Conservation (phyloP, 2,888 invertebrate species). For the Ecdyonurus torrentis region DNA sequence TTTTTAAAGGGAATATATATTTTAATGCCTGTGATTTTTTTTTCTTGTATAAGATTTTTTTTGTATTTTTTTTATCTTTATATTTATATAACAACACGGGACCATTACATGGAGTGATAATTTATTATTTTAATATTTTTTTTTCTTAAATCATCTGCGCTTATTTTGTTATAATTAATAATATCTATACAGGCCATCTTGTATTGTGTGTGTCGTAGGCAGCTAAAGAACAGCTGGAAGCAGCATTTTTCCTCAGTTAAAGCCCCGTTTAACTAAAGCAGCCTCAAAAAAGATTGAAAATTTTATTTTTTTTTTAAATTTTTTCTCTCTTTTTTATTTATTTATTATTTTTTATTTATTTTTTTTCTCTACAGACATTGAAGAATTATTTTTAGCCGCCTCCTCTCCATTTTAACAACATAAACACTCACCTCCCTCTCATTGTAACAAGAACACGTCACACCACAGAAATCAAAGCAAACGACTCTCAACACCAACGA, state of each 20-base stretch:
- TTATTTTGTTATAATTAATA: slow-evolving; percentile 1
- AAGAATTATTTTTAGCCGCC: neutral
- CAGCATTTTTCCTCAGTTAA: neutral
- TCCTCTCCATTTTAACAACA: slow-evolving; percentile 1
- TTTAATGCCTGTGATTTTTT: slow-evolving; percentile 4
- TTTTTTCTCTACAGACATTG: neutral
- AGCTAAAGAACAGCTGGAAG: neutral
- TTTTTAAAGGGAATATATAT: neutral
- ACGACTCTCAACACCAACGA: neutral
- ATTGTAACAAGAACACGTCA: slow-evolving; percentile 3
- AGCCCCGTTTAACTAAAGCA: neutral
- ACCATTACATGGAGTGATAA: neutral
- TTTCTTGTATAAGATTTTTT: slow-evolving; percentile 10
- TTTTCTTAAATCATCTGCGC: neutral
- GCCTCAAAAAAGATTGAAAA: neutral
- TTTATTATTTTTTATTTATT: neutral
- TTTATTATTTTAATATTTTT: neutral
- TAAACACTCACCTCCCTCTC: slow-evolving; percentile 3
- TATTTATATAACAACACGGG: slow-evolving; percentile 13
- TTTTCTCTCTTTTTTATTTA: neutral
- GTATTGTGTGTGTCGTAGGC: slow-evolving; percentile 4
- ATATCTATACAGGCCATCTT: slow-evolving; percentile 3
- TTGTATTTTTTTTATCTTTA: slow-evolving; percentile 13
- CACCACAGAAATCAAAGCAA: neutral
- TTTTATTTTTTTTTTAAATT: neutral